Evolutionary conservation across 2,888 invertebrate genomes (phyloP).

Genomic region (Auanema sp.): DNA sequence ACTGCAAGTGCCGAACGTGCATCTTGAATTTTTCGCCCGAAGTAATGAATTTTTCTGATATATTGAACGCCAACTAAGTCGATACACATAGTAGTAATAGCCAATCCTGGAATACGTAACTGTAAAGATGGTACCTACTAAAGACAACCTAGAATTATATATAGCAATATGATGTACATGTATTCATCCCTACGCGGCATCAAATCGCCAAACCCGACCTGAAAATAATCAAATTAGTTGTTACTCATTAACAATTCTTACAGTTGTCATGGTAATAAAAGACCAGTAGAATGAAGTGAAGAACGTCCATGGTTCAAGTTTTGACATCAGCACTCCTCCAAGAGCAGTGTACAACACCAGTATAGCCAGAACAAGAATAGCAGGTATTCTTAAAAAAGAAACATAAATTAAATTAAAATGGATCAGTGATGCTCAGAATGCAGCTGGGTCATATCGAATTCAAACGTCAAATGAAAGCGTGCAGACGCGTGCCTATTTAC

Average conservation of each 20-base stretch:
- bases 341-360: slow-evolving; percentile 62
- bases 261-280: slow-evolving; percentile 65
- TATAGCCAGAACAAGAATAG: slow-evolving; percentile 62
- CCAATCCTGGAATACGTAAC: slow-evolving; percentile 50
- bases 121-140: not conserved
- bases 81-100: slow-evolving; percentile 65
- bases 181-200: slow-evolving; percentile 62
- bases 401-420: not conserved
- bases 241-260: slow-evolving; percentile 20
- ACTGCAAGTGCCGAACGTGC: slow-evolving; percentile 63
- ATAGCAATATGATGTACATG: slow-evolving; percentile 63
- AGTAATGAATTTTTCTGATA: slow-evolving; percentile 64
- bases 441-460: not conserved
- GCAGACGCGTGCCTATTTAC: not conserved
- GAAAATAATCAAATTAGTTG: slow-evolving; percentile 11
- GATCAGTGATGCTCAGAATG: not conserved
- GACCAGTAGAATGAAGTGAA: slow-evolving; percentile 65
- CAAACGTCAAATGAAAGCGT: not conserved
- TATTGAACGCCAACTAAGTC: slow-evolving; percentile 64
- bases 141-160: slow-evolving; percentile 59
- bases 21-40: slow-evolving; percentile 64
- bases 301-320: slow-evolving; percentile 62
- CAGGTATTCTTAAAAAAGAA: slow-evolving; percentile 56
- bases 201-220: slow-evolving; percentile 64
- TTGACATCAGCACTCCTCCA: slow-evolving; percentile 63